These are phyloP conservation scores for Gymnothorax reevesii DNA, from an alignment of 2,797 vertebrate genomes.

Conservation along the genomic window DNA sequence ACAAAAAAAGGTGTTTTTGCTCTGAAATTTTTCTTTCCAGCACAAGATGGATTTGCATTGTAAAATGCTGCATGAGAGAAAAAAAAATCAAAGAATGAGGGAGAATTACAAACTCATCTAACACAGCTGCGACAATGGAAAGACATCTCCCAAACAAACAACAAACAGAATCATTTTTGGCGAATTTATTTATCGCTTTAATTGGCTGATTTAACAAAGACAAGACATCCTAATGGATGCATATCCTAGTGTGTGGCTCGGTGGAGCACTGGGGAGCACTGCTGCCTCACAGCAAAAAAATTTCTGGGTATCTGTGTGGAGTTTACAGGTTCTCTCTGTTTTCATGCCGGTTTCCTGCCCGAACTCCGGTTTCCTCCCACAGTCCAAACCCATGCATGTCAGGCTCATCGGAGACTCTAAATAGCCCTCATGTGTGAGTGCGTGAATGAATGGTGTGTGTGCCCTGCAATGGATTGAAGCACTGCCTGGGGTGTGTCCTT, in stretches of 20 bases:
- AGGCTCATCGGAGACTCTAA: no score
- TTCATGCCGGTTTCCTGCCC: no score
- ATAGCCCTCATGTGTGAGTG: no score
- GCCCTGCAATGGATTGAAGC: no score
- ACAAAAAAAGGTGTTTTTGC: constrained; percentile 8
- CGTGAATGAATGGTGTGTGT: no score
- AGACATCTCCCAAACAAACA: background rate
- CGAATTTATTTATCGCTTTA: background rate
- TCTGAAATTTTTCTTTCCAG: constrained; percentile 16
- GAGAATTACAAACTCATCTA: constrained; percentile 14
- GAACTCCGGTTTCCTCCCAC: no score
- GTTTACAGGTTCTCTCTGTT: no score
- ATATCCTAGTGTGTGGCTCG: background rate
- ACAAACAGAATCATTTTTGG: background rate
- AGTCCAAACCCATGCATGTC: no score
- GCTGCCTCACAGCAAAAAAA: no score
- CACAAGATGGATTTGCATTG: constrained; percentile 30
- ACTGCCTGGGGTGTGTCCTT: no score
- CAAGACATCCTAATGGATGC: background rate
- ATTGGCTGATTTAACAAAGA: background rate
- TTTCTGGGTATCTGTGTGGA: no score
- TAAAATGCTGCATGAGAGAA: constrained; percentile 20
- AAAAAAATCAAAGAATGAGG: constrained; percentile 13
- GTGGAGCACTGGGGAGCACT: no score
- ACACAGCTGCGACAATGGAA: background rate